A percentile compares a stretch with the other conserved stretches of the same genome.
phyloP scores from a whole-genome alignment of 2,888 invertebrate species.

The Sarcophaga variegata region DNA sequence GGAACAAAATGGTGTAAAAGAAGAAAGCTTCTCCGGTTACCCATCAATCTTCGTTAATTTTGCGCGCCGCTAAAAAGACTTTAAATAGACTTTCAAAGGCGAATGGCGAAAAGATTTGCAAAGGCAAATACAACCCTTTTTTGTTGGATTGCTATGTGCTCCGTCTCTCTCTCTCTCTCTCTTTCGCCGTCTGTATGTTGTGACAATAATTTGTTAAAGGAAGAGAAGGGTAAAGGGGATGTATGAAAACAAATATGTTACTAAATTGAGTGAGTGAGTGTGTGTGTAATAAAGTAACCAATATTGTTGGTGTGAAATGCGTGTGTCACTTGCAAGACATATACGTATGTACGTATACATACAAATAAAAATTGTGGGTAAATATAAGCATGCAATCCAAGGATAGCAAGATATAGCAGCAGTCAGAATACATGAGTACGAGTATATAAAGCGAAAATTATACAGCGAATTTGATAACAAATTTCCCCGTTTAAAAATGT shows the following conservation, averaged over 20 bases:
- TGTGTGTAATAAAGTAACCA: slow-evolving; percentile 32
- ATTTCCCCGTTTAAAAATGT: slow-evolving; percentile 59
- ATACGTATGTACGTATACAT: slow-evolving; percentile 1
- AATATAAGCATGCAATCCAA: background rate
- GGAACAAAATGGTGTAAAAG: slow-evolving; percentile 44
- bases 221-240: too few species aligned
- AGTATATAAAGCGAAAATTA: background rate
- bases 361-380: background rate
- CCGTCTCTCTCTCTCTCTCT: too few species aligned
- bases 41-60: slow-evolving; percentile 68
- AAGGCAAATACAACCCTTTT: slow-evolving; percentile 62
- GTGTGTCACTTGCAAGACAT: slow-evolving; percentile 22
- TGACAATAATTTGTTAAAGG: too few species aligned
- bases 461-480: background rate
- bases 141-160: background rate
- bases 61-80: slow-evolving; percentile 16
- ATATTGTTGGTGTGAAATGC: slow-evolving; percentile 65
- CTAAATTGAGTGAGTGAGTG: background rate
- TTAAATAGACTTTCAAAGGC: slow-evolving; percentile 3
- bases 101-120: slow-evolving; percentile 23
- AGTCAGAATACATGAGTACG: background rate
- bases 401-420: background rate
- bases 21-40: slow-evolving; percentile 38
- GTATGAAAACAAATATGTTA: too few species aligned
- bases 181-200: too few species aligned